Conservation (phyloP, 2,888 invertebrate genomes). For the Plagodis dolabraria region DNA sequence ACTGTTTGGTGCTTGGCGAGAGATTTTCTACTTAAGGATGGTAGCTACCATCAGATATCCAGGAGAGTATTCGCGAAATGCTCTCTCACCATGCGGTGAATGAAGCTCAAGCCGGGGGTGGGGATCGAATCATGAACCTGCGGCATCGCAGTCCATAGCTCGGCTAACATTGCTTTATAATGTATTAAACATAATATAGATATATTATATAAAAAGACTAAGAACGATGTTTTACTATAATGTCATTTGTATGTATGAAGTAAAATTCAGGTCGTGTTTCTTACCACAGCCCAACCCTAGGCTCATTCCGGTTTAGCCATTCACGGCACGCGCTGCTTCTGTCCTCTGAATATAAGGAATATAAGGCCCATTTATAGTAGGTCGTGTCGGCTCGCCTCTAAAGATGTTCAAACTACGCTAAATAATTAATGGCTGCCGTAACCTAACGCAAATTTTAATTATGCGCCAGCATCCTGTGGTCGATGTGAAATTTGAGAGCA, state of each 20-base stretch:
- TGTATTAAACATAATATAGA: too few relatives aligned
- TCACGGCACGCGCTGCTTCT: conserved; percentile 75
- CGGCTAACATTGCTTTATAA: too few relatives aligned
- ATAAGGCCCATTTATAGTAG: conserved; percentile 78
- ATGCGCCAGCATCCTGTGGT: conserved; percentile 48
- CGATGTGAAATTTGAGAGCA: conserved; percentile 39
- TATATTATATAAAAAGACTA: too few relatives aligned
- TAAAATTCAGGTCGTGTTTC: not conserved
- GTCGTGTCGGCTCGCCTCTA: conserved; percentile 55
- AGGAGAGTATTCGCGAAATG: too few relatives aligned
- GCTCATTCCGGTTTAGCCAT: conserved; percentile 57
- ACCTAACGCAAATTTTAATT: conserved; percentile 72
- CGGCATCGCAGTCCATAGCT: too few relatives aligned
- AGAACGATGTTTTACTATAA: not conserved
- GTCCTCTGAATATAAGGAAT: conserved; percentile 79
- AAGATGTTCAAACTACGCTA: conserved; percentile 72
- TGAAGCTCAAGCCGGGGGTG: too few relatives aligned
- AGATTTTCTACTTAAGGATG: too few relatives aligned
- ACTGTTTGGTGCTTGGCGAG: too few relatives aligned
- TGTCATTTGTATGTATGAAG: not conserved
- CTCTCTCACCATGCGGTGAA: too few relatives aligned
- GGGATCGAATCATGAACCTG: too few relatives aligned
- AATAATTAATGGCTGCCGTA: conserved; percentile 75
- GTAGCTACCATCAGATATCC: too few relatives aligned
- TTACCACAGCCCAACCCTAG: conserved; percentile 10